A percentile compares a stretch with the other conserved stretches of the same genome.
Conservation (phyloP, 2,888 invertebrate genomes). For the Ectemnius continuus region DNA sequence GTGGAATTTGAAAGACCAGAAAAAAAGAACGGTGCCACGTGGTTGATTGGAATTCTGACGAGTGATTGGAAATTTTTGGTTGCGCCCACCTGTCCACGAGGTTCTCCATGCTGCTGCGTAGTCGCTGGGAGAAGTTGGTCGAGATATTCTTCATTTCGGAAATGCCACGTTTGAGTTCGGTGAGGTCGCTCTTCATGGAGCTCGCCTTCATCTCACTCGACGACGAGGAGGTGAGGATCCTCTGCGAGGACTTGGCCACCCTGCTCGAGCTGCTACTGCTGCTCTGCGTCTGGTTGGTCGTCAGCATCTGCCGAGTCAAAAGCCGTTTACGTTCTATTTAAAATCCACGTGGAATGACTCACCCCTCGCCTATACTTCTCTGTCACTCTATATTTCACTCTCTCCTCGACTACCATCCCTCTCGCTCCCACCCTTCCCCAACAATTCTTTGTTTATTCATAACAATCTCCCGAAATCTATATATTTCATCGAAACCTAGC, state of each 20-base stretch:
- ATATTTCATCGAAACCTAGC: too few species aligned
- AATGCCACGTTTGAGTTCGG: conserved; percentile 90
- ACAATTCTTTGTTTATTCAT: too few species aligned
- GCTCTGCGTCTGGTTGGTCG: conserved; percentile 77
- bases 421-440: neutral
- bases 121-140: conserved; percentile 78
- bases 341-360: conserved; percentile 61
- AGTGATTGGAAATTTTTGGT: neutral
- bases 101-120: conserved; percentile 88
- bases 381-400: conserved; percentile 19
- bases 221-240: conserved; percentile 79
- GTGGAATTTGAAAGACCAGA: too few species aligned
- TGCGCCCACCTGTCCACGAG: conserved; percentile 83
- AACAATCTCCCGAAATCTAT: too few species aligned
- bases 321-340: conserved; percentile 70
- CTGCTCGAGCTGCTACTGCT: conserved; percentile 81
- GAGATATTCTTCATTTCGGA: conserved; percentile 90
- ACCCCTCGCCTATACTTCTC: conserved; percentile 40
- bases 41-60: too few species aligned
- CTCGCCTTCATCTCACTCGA: conserved; percentile 88
- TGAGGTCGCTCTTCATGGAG: conserved; percentile 89
- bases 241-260: conserved; percentile 80
- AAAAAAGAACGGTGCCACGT: too few species aligned
- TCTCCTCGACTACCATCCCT: conserved; percentile 9
- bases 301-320: conserved; percentile 73